phyloP scores from a whole-genome alignment of 2,888 invertebrate species.

The Hymenopus coronatus region DNA sequence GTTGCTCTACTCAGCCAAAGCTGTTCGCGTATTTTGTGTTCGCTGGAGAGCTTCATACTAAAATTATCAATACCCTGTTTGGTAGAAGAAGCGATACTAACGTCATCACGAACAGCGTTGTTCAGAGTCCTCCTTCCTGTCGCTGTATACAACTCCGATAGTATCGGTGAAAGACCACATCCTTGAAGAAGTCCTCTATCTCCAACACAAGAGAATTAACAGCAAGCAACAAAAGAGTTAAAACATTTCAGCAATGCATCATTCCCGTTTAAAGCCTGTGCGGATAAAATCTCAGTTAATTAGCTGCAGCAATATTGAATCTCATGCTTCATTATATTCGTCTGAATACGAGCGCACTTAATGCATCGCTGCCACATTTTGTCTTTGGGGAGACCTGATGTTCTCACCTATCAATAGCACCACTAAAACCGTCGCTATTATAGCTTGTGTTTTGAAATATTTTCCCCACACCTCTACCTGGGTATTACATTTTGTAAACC shows the following conservation, averaged over 20 bases:
- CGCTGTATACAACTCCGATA: not conserved
- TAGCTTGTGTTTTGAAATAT: constrained; percentile 4
- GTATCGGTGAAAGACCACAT: not conserved
- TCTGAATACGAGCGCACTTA: not conserved
- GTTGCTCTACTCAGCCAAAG: no score
- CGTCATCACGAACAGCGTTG: not conserved
- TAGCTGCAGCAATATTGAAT: not conserved
- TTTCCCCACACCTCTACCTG: constrained; percentile 1
- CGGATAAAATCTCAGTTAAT: not conserved
- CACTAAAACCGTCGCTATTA: not conserved
- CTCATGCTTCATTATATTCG: not conserved
- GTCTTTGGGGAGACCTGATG: not conserved
- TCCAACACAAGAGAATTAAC: not conserved
- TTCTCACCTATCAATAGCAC: not conserved
- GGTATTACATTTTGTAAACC: constrained; percentile 21
- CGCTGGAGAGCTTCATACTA: not conserved
- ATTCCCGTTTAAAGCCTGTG: not conserved
- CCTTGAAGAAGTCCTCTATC: not conserved
- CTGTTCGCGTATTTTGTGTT: no score
- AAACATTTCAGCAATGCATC: not conserved
- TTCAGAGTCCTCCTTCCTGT: not conserved
- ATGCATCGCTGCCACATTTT: not conserved
- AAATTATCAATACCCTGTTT: not conserved
- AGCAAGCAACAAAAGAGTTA: not conserved
- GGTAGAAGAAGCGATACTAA: not conserved